phyloP scores from a whole-genome alignment of 2,888 invertebrate species.

The Ariolimax columbianus region DNA sequence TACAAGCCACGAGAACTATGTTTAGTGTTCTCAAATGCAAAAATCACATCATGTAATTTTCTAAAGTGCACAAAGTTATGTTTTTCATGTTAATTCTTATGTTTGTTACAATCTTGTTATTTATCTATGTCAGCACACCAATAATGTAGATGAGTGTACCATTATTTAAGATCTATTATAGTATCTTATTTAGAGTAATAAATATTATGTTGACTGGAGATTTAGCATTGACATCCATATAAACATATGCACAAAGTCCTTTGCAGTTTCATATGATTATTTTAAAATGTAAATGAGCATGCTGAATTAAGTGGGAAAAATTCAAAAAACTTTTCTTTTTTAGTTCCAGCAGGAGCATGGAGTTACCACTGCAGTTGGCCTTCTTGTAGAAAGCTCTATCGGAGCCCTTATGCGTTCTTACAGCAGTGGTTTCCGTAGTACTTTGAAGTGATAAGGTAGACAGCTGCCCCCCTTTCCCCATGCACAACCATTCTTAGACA shows the following conservation, averaged over 20 bases:
- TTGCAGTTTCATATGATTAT: too few relatives aligned
- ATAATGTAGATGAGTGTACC: neutral
- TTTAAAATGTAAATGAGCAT: too few relatives aligned
- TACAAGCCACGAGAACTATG: neutral
- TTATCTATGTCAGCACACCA: neutral
- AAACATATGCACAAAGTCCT: neutral
- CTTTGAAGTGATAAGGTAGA: too few relatives aligned
- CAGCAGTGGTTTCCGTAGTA: too few relatives aligned
- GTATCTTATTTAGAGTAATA: neutral
- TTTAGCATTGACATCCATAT: neutral
- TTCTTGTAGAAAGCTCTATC: too few relatives aligned
- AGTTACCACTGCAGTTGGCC: too few relatives aligned
- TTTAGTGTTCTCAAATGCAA: neutral
- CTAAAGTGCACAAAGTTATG: neutral
- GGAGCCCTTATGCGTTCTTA: too few relatives aligned
- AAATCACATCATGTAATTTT: constrained; percentile 6
- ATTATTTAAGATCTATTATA: neutral
- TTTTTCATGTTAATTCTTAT: neutral
- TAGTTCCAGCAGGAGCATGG: too few relatives aligned
- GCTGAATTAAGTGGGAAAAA: too few relatives aligned
- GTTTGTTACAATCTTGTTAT: neutral
- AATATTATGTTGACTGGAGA: neutral
- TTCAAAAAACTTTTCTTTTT: too few relatives aligned
- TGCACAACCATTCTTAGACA: too few relatives aligned
- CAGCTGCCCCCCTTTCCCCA: too few relatives aligned